Base-by-base conservation (phyloP, 2,888 invertebrate genomes). In the Thereva nobilitata region DNA sequence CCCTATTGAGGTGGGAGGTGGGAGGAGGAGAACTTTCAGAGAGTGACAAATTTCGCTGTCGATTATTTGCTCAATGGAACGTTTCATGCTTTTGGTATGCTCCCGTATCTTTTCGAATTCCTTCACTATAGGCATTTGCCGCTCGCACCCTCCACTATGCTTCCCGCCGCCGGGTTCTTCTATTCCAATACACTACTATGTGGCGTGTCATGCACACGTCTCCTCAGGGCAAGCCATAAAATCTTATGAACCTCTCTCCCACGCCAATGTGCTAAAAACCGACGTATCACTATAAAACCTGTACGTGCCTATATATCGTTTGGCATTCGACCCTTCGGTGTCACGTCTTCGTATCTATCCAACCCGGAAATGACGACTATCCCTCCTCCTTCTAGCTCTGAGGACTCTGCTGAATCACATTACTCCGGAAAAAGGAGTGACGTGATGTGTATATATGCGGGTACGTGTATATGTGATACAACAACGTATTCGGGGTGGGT, bases 331-430 rank as follows among this genome's bases (percentile, higher is more conserved):
- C 54, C 59, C 54, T 56, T 64, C 52, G 54, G 40, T 59, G 65
- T 59, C 64, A 64, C 64, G 65, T 54, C 47, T 55, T 59, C 53
- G 59, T 65, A 68, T 59, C 68, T 68, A 65, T 65, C 57, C 68
- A 57, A 57, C 47, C 57, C 59, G 68, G 68, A 68, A 64, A 68
- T 65, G 65, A 65, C 12, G 49, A 40, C 45, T 57, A 35, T 37
- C 23, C 56, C 56, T 45, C 56, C 56, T 45, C 8, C 8, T 44
- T 34, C 45, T 35, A 37, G 45, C 42, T n/a, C 12, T 6, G 56
- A 23, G 23, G 23, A 23, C 23, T 23, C 23, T 23, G 23, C 23
- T 23, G 23, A 45, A 45, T 44, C 56, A 54, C 54, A 57, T 57
- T 57, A 57, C 35, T 45, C 56, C 44, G 34, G 35, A 57, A 57